phyloP scores from a whole-genome alignment of 2,113 vertebrate genomes.

The Lasiurus cinereus region DNA sequence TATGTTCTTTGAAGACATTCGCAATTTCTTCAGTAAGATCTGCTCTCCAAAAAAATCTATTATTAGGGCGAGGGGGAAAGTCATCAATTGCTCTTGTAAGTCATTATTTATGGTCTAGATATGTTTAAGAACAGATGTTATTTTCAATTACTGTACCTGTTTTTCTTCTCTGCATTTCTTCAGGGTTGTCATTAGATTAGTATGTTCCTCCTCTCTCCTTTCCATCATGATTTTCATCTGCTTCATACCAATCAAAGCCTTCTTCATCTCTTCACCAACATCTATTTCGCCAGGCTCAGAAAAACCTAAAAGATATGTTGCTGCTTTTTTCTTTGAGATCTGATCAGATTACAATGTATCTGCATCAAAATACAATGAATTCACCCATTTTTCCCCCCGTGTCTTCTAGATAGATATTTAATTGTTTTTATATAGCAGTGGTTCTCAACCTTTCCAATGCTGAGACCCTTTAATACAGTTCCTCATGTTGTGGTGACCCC shows the following conservation, averaged over 20 bases:
- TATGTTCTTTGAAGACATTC: neutral
- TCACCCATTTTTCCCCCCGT: conserved; percentile 28
- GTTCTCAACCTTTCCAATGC: too few relatives aligned
- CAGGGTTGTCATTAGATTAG: conserved; percentile 92
- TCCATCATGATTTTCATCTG: conserved; percentile 95
- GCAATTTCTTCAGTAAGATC: neutral
- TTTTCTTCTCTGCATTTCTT: conserved; percentile 93
- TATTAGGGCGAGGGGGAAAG: too few relatives aligned
- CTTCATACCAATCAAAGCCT: conserved; percentile 93
- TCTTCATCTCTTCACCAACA: conserved; percentile 91
- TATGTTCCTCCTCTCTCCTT: conserved; percentile 92
- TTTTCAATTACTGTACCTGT: conserved; percentile 86
- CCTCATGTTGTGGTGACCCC: too few relatives aligned
- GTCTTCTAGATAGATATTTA: conserved; percentile 43
- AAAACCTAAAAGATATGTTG: conserved; percentile 86
- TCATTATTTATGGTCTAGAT: neutral
- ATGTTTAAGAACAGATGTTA: neutral
- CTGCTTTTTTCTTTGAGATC: neutral
- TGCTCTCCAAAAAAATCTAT: neutral
- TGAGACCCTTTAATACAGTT: too few relatives aligned
- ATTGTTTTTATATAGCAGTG: conserved; percentile 7
- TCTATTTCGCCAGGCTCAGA: conserved; percentile 89
- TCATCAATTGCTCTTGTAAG: neutral
- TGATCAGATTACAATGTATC: conserved; percentile 41
- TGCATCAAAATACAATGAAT: neutral